Evolutionary conservation across 2,888 invertebrate species (phyloP).

Genomic region (Hypomecis atomaria): DNA sequence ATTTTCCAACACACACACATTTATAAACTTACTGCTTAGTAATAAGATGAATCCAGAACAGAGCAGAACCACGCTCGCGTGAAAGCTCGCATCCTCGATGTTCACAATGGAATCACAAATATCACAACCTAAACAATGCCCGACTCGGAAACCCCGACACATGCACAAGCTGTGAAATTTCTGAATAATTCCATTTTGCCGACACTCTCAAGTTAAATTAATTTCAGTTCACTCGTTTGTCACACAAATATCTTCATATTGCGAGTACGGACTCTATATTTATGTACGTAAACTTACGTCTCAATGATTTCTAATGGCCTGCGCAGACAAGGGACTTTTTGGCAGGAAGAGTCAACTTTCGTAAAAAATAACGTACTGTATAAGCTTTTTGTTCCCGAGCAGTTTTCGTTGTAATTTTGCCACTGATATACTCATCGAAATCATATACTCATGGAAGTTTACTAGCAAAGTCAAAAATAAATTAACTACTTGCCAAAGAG

Average conservation of each 20-base stretch:
- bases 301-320: neutral
- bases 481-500: too few species aligned
- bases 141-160: constrained; percentile 15
- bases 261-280: neutral
- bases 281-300: neutral
- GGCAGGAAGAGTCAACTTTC: neutral
- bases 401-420: too few species aligned
- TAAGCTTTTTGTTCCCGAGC: too few species aligned
- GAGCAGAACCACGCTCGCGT: neutral
- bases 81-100: constrained; percentile 8
- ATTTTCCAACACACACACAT: neutral
- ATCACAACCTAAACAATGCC: constrained; percentile 25
- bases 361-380: too few species aligned
- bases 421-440: too few species aligned
- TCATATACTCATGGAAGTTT: too few species aligned
- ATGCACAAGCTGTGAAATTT: constrained; percentile 21
- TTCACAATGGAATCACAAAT: constrained; percentile 24
- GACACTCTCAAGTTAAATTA: constrained; percentile 34
- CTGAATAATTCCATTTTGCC: constrained; percentile 17
- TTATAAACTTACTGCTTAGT: neutral
- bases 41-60: neutral
- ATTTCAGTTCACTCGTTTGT: constrained; percentile 3
- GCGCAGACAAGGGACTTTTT: neutral
- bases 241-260: neutral
- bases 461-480: too few species aligned